These are phyloP conservation scores for Hemistola chrysoprasaria DNA, from an alignment of 2,888 invertebrate species.

Conservation along the genomic window DNA sequence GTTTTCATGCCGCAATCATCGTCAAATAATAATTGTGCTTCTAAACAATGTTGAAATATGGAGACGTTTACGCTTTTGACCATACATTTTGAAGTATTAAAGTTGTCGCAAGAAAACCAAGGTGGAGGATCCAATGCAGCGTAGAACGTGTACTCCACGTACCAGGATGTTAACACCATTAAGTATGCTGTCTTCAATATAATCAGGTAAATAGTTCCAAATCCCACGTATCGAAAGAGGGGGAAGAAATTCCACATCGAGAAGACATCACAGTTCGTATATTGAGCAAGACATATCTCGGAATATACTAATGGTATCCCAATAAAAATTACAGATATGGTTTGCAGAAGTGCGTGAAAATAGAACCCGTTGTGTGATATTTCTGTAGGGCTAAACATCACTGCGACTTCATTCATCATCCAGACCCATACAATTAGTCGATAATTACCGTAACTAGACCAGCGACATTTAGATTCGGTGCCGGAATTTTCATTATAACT, in stretches of 20 bases:
- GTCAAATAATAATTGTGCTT: slow-evolving; percentile 56
- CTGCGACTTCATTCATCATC: slow-evolving; percentile 63
- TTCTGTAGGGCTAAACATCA: slow-evolving; percentile 48
- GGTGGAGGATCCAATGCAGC: slow-evolving; percentile 59
- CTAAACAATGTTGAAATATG: slow-evolving; percentile 66
- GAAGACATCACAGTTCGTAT: slow-evolving; percentile 58
- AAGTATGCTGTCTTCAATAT: slow-evolving; percentile 53
- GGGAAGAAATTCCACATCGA: slow-evolving; percentile 68
- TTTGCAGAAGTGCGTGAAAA: slow-evolving; percentile 43
- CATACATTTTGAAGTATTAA: slow-evolving; percentile 56
- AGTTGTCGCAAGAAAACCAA: slow-evolving; percentile 64
- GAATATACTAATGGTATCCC: slow-evolving; percentile 69
- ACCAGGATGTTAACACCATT: slow-evolving; percentile 59
- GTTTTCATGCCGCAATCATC: slow-evolving; percentile 68
- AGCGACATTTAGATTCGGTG: slow-evolving; percentile 42
- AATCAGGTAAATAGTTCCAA: slow-evolving; percentile 51
- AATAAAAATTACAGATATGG: slow-evolving; percentile 50
- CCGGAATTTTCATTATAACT: slow-evolving; percentile 37
- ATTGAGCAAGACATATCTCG: slow-evolving; percentile 68
- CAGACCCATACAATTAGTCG: slow-evolving; percentile 59
- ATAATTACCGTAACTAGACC: slow-evolving; percentile 57
- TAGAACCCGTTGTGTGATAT: slow-evolving; percentile 61
- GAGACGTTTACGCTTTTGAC: slow-evolving; percentile 64
- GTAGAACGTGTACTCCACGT: slow-evolving; percentile 59
- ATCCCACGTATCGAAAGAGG: slow-evolving; percentile 57